Base-by-base conservation (phyloP, 2,113 vertebrate genomes). In the Oncorhynchus nerka region DNA sequence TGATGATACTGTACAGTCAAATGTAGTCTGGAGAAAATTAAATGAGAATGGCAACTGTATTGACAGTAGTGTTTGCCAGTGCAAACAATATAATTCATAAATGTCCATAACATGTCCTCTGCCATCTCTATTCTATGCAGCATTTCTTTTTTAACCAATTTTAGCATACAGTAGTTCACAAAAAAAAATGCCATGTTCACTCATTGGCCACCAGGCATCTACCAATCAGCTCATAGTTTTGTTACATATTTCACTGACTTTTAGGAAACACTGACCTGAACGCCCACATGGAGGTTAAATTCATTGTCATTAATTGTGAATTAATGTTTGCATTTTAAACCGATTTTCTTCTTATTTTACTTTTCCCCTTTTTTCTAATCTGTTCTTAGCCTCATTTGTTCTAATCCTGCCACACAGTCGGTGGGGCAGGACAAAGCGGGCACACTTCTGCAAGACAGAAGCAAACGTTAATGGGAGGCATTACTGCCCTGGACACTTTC, bases 311-410 rank as follows among this genome's bases (percentile, higher is more conserved):
- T 70, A 65, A 86, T 76, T 82, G 75, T 80, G 64, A 86, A 86
- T 82, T 81, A 85, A 80, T 78, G 82, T 90, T 90, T 80, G 66
- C 62, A 39, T 83, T 84, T 83, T 88, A 90, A 90, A 90, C 78
- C 79, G 88, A 91, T 90, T 90, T 86, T 78, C 78, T 77, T 79
- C 85, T 87, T 80, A 80, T 82, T 88, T 84, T 84, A 71, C 82
- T 82, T 84, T 82, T 70, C 66, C 77, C 51, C 69, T 70, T 67
- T 80, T 77, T 79, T 83, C 79, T 85, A 90, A 91, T 89, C 89
- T 88, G 90, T 86, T 87, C 89, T 91, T 91, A 91, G 86, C 90
- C 89, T 87, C 85, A 71, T 85, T 87, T 88, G 82, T 76, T 61
- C 71, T 90, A 90, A 87, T 89, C 90, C 87, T 65, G 69, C 73